A percentile compares a stretch with the other conserved stretches of the same genome.
Evolutionary conservation across 2,113 vertebrate genomes (phyloP).

Genomic region (Carassius auratus): DNA sequence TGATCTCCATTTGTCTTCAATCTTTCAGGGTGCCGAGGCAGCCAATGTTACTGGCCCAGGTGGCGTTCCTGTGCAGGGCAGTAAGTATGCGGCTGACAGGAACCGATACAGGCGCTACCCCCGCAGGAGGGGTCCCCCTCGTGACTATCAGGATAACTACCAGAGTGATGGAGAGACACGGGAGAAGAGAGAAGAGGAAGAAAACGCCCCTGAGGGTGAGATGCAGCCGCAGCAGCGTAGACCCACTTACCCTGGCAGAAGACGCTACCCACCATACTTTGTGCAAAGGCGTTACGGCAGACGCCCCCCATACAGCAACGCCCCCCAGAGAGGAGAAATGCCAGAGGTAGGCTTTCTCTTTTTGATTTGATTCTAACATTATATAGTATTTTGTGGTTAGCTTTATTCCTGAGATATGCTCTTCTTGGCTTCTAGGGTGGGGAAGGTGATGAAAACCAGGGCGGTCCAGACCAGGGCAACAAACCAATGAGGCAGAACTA

Average conservation of each 20-base stretch:
- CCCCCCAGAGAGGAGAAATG: constrained; percentile 87
- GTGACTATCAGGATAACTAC: constrained; percentile 96
- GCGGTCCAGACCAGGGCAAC: constrained; percentile 90
- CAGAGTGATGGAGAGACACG: constrained; percentile 91
- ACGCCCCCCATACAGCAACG: constrained; percentile 90
- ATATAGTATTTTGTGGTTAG: background rate
- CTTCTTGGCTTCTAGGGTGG: constrained; percentile 81
- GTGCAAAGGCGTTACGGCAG: constrained; percentile 91
- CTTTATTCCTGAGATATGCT: background rate
- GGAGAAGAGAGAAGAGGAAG: constrained; percentile 89
- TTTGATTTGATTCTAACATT: background rate
- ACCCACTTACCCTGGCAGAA: constrained; percentile 85
- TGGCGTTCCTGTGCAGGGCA: constrained; percentile 97
- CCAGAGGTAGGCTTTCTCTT: constrained; percentile 79
- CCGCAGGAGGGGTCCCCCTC: constrained; percentile 93
- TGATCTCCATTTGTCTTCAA: background rate
- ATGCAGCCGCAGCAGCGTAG: constrained; percentile 84
- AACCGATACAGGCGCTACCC: constrained; percentile 98
- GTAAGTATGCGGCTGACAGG: constrained; percentile 98
- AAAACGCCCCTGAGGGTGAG: constrained; percentile 90
- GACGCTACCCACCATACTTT: constrained; percentile 97
- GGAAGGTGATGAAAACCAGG: constrained; percentile 88
- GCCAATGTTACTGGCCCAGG: constrained; percentile 98
- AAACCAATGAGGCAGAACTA: constrained; percentile 97
- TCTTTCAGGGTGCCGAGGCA: constrained; percentile 90